Base-by-base conservation (phyloP, 2,113 vertebrate genomes). In the Stigmatopora argus region DNA sequence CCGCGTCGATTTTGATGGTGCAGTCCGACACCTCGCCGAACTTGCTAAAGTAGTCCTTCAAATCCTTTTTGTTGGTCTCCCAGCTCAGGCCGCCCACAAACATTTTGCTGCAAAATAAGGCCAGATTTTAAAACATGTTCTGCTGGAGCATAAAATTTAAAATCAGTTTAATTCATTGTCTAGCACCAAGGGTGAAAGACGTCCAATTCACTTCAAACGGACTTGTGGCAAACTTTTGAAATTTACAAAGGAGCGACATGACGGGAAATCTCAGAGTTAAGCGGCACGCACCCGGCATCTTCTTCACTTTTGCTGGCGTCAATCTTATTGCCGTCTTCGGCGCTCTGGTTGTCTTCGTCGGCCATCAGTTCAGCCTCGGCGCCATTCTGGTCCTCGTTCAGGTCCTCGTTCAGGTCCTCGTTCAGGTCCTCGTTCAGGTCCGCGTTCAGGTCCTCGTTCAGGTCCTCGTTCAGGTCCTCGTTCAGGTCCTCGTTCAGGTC, bases 51-150 rank as follows among this genome's bases (percentile, higher is more conserved):
- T 98, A 99, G 85, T 98, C 97, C 91, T 97, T 99, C 74, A 99
- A 92, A 79, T 98, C 96, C 81, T 98, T 99, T 91, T 99, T 98
- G 93, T 95, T 98, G 58, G 97, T 99, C 88, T 98, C 96, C 97
- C 96, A 99, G 80, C 96, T 98, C 75, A 99, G 93, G 62, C 96
- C 96, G 0, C 97, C 97, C 72, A 99, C 96, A 51, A 99, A 99
- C 96, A 99, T 97, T 93, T 99, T 99, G 70, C 97, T 99, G 71
- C 13, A 69, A 71, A 45, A 34, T 0, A 71, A 35, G 26, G 1
- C n/a, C 2, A n/a, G 6, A 41, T 31, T 31, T 31, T 31, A 31
- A 31, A 31, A 31, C 3, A 31, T 31, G 1, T 31, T 31, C 26
- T 31, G 26, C 26, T 31, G 26, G 1, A 31, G 26, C 3, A 31